Evolutionary conservation across 2,113 vertebrate species (phyloP).

Genomic region (Megaleporinus macrocephalus): DNA sequence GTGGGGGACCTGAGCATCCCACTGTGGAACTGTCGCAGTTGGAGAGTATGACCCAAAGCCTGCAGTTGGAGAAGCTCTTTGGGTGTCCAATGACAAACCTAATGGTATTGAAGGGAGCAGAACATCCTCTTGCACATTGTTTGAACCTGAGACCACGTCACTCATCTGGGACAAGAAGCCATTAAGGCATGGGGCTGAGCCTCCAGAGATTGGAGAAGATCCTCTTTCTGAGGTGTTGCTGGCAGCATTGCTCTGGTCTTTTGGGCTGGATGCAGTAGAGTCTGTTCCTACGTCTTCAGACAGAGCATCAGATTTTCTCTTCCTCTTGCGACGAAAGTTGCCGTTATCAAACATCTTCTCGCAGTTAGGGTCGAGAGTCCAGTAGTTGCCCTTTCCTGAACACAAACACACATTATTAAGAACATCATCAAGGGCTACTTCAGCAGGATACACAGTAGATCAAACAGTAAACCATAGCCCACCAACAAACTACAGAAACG

Average conservation of each 20-base stretch:
- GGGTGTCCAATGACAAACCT: slow-evolving; percentile 77
- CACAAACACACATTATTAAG: slow-evolving; percentile 10
- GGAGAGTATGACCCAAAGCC: slow-evolving; percentile 79
- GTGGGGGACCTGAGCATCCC: slow-evolving; percentile 67
- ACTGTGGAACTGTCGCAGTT: slow-evolving; percentile 73
- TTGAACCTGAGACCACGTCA: slow-evolving; percentile 73
- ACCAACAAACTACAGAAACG: neutral
- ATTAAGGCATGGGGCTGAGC: slow-evolving; percentile 73
- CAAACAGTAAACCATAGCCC: neutral
- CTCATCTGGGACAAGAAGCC: slow-evolving; percentile 84
- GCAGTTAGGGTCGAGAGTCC: slow-evolving; percentile 95
- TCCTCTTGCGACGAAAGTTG: slow-evolving; percentile 94
- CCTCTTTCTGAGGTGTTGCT: slow-evolving; percentile 68
- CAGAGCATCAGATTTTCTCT: slow-evolving; percentile 84
- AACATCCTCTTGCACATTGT: slow-evolving; percentile 64
- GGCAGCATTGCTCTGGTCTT: slow-evolving; percentile 60
- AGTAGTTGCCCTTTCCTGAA: slow-evolving; percentile 97
- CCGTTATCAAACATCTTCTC: slow-evolving; percentile 98
- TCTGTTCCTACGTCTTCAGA: slow-evolving; percentile 68
- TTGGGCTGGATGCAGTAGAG: slow-evolving; percentile 77
- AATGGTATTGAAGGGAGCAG: slow-evolving; percentile 65
- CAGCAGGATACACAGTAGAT: neutral
- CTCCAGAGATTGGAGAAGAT: slow-evolving; percentile 64
- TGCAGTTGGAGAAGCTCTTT: slow-evolving; percentile 75
- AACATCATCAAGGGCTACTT: neutral